Base-by-base conservation (phyloP, 2,797 vertebrate species). In the Sebastes diaconus region DNA sequence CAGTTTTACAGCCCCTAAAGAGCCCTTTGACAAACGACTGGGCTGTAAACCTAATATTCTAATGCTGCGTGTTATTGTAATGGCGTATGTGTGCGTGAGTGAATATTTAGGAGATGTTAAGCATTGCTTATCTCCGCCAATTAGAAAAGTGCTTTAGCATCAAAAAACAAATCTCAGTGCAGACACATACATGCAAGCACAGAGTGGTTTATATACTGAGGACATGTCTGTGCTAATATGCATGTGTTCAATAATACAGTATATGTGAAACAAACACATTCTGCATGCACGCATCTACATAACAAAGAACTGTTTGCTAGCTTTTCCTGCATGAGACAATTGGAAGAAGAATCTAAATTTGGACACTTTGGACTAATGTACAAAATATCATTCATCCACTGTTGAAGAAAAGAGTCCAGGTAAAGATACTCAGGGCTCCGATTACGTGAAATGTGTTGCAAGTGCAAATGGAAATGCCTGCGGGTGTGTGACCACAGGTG, bases 1-100 rank as follows among this genome's bases (percentile, higher is more conserved):
- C 97, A 97, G 95, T 94, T 99, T 99, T 98, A 99, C 87, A 96
- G 96, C 97, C 95, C 94, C 95, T 97, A 97, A 97, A 97, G 97
- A 97, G 96, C 96, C 95, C 95, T 95, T 94, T 96, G 94, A 96
- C 93, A 95, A 96, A 96, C 82, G 91, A 94, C 95, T 88, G 95
- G 95, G 96, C 96, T 95, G 97, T 97, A 98, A 97, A 98, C 95
- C 94, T 95, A 95, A 95, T 95, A 95, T 96, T 95, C 95, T 96
- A 97, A 97, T 96, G 95, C 94, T 86, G 92, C 85, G 90, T 93
- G 92, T 95, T 90, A 90, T 92, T 91, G 75, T 92, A 91, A 91
- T 90, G 89, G 80, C 8, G 30, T 75, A 54, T 70, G 79, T 75
- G 83, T 84, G 83, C 80, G 52, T 84, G 83, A 79, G 81, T 85